phyloP scores from a whole-genome alignment of 2,113 vertebrate genomes.

The Psephotus haematonotus region DNA sequence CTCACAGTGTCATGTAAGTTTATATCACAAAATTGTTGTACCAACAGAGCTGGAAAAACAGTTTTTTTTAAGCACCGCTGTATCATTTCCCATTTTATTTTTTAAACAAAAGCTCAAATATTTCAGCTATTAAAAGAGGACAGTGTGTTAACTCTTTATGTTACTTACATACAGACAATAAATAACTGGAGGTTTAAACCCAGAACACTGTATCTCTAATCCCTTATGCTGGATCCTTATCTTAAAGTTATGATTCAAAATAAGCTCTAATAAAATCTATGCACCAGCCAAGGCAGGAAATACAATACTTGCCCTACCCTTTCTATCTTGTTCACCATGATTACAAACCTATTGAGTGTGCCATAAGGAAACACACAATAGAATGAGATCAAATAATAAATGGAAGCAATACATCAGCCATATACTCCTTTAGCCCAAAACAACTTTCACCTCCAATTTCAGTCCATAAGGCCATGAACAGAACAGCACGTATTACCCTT shows the following conservation, averaged over 20 bases:
- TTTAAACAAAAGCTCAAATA: constrained; percentile 9
- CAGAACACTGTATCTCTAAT: not conserved
- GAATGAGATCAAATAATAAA: constrained; percentile 65
- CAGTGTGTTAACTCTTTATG: constrained; percentile 34
- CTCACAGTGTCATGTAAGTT: constrained; percentile 57
- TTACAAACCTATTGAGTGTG: constrained; percentile 43
- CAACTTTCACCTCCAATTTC: constrained; percentile 41
- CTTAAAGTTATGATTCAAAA: constrained; percentile 35
- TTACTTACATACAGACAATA: not conserved
- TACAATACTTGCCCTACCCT: constrained; percentile 59
- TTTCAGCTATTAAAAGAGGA: constrained; percentile 6
- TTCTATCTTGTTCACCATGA: constrained; percentile 58
- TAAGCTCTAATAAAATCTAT: constrained; percentile 43
- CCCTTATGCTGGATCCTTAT: not conserved
- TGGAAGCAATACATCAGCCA: constrained; percentile 61
- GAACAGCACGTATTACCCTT: not conserved
- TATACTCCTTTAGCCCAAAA: constrained; percentile 30
- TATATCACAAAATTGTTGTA: constrained; percentile 61
- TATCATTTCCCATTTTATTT: constrained; percentile 52
- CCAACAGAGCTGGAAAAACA: constrained; percentile 62
- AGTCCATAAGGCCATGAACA: not conserved
- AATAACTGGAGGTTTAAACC: not conserved
- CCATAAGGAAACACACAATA: constrained; percentile 52
- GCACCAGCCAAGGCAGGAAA: constrained; percentile 59
- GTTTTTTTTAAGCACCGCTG: constrained; percentile 19